A percentile compares a stretch with the other conserved stretches of the same genome.
Conservation (phyloP, 2,113 vertebrate genomes). For the Micronisus gabar region DNA sequence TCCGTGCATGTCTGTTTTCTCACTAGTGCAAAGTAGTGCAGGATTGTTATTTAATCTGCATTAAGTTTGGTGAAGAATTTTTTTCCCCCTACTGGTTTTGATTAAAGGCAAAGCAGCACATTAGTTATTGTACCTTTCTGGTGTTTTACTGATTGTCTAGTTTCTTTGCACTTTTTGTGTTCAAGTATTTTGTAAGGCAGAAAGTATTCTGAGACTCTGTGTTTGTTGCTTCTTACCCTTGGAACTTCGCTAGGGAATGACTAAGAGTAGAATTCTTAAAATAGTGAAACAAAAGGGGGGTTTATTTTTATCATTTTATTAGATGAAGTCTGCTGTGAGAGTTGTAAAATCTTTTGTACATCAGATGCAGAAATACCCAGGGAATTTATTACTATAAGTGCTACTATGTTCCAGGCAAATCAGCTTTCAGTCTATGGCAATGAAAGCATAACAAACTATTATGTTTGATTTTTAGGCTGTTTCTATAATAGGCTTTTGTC, state of each 20-base stretch:
- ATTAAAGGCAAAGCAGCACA: not conserved
- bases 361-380: not conserved
- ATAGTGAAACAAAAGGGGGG: not conserved
- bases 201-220: not conserved
- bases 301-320: not conserved
- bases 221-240: not conserved
- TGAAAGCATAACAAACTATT: not conserved
- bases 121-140: rapidly evolving
- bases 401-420: not conserved
- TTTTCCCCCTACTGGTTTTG: not conserved
- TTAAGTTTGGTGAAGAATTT: not conserved
- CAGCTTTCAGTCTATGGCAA: not conserved
- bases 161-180: not conserved
- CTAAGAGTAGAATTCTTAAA: not conserved
- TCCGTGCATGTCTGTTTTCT: not conserved
- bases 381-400: not conserved
- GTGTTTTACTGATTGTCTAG: not conserved
- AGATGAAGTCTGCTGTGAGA: not conserved
- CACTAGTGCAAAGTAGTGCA: not conserved
- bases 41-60: not conserved
- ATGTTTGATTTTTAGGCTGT: not conserved
- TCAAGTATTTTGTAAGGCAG: not conserved
- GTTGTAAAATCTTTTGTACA: not conserved
- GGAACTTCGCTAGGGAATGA: not conserved
- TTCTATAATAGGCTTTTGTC: not conserved